A percentile compares a stretch with the other conserved stretches of the same genome.
These are phyloP conservation scores for Malurus elegans DNA, from an alignment of 2,113 vertebrate species.

Conservation along the genomic window DNA sequence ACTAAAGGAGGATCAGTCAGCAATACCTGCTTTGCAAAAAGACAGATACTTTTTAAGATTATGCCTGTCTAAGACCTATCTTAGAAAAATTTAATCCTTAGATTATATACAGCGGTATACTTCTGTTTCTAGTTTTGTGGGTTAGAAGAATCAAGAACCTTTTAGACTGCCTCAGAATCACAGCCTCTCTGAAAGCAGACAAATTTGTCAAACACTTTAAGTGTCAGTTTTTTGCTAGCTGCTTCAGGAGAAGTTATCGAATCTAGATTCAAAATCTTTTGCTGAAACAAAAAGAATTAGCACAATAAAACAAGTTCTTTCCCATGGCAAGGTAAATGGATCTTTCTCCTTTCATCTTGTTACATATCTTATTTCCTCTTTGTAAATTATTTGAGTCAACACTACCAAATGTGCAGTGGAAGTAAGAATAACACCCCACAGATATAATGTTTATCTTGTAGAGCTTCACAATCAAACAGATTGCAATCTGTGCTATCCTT, in stretches of 20 bases:
- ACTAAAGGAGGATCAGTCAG: not conserved
- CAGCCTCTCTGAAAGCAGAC: not conserved
- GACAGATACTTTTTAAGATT: not conserved
- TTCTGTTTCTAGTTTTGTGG: not conserved
- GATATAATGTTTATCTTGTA: not conserved
- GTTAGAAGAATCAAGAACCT: not conserved
- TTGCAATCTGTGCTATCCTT: not conserved
- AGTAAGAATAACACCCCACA: not conserved
- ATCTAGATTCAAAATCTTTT: not conserved
- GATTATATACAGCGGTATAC: not conserved
- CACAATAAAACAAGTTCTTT: not conserved
- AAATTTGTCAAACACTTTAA: not conserved
- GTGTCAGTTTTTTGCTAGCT: not conserved
- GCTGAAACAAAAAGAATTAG: not conserved
- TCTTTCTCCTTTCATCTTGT: not conserved
- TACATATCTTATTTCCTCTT: not conserved
- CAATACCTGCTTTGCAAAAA: not conserved
- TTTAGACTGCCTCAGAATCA: not conserved
- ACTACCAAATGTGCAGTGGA: not conserved
- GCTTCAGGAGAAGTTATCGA: not conserved
- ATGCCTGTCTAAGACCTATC: not conserved
- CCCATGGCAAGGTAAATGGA: not conserved
- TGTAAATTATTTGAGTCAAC: not conserved
- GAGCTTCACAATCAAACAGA: not conserved
- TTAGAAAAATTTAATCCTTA: not conserved